A percentile compares a stretch with the other conserved stretches of the same genome.
Conservation (phyloP, 2,797 vertebrate species). For the Esox masquinongy region DNA sequence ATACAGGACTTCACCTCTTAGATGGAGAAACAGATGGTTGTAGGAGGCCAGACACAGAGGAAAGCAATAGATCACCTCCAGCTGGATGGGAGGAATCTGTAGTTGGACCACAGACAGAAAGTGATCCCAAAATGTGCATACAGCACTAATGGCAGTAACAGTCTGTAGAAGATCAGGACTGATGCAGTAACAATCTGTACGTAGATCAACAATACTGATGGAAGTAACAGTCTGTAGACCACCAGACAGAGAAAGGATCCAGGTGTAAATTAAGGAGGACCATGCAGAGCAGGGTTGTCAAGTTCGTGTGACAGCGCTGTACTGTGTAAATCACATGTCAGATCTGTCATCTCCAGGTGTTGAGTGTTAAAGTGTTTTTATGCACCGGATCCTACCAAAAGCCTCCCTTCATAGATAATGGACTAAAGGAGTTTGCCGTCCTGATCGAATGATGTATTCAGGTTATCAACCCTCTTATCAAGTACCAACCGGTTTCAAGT, state of each 20-base stretch:
- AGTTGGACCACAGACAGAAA: constrained; percentile 14
- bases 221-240: constrained; percentile 41
- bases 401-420: constrained; percentile 19
- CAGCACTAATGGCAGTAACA: constrained; percentile 31
- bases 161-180: neutral
- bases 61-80: constrained; percentile 36
- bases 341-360: constrained; percentile 25
- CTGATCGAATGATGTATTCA: too few relatives aligned
- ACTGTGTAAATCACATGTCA: constrained; percentile 53
- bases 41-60: constrained; percentile 17
- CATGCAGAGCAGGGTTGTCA: constrained; percentile 26
- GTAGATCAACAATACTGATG: neutral
- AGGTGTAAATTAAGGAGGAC: neutral
- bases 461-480: too few relatives aligned
- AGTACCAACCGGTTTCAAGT: too few relatives aligned
- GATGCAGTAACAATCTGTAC: too few relatives aligned
- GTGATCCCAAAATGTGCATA: constrained; percentile 18
- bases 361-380: constrained; percentile 33
- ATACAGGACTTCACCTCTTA: constrained; percentile 15
- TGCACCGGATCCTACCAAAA: constrained; percentile 39
- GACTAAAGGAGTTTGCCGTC: neutral
- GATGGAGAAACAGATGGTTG: constrained; percentile 53
- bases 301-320: constrained; percentile 59
- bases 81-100: constrained; percentile 33
- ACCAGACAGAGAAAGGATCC: constrained; percentile 16